Evolutionary conservation across 1,140 invertebrate species (phyloP).

Genomic region (Episyrphus balteatus): DNA sequence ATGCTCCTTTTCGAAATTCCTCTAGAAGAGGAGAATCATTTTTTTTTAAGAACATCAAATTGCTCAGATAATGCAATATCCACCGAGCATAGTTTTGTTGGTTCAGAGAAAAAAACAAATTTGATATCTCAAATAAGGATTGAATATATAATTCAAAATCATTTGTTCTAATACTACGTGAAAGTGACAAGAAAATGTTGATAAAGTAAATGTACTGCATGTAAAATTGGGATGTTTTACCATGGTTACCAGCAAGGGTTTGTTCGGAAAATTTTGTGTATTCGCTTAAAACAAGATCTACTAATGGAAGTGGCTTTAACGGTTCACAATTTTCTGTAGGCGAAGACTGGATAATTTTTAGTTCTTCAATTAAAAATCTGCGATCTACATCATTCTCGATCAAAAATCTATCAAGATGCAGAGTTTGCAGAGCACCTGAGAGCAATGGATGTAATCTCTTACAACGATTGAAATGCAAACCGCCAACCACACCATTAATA

Average conservation of each 20-base stretch:
- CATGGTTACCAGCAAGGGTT: neutral
- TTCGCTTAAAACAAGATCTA: no score
- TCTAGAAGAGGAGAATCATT: neutral
- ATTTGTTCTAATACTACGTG: neutral
- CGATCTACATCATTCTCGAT: neutral
- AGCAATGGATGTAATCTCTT: no score
- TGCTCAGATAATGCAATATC: conserved; percentile 16
- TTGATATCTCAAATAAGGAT: conserved; percentile 20
- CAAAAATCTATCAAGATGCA: no score
- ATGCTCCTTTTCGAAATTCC: neutral
- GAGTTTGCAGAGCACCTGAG: no score
- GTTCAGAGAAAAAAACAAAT: conserved; percentile 29
- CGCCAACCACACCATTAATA: no score
- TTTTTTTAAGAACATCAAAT: conserved; percentile 13
- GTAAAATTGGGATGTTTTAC: neutral
- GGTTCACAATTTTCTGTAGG: no score
- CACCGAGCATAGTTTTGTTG: conserved; percentile 31
- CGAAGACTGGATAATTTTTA: no score
- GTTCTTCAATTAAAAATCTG: no score
- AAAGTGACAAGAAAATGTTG: neutral
- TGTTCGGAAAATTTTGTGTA: neutral
- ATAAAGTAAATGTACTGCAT: neutral
- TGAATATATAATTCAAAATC: conserved; percentile 6
- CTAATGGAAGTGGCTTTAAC: no score
- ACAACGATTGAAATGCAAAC: no score